Conservation (phyloP, 2,797 vertebrate genomes). For the Arrhamphus sclerolepis region DNA sequence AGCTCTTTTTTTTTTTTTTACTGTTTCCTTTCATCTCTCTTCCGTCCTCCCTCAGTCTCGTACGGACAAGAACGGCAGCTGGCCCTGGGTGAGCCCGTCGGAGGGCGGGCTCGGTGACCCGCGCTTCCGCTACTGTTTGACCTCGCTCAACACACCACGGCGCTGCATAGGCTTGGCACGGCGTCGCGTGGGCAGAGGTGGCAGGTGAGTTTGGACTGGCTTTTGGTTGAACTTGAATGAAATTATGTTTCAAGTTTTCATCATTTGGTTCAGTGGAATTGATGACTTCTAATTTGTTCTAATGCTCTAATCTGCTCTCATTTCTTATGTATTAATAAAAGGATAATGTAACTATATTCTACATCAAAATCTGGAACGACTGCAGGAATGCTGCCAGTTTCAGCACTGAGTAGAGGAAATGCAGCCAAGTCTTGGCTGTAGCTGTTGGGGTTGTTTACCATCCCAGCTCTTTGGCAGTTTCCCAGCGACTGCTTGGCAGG, state of each 20-base stretch:
- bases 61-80: constrained; percentile 88
- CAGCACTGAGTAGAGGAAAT: constrained; percentile 15
- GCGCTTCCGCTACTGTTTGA: constrained; percentile 95
- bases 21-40: not conserved
- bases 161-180: constrained; percentile 93
- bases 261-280: not conserved
- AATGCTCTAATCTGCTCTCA: not conserved
- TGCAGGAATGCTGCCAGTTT: constrained; percentile 35
- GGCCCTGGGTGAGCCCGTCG: constrained; percentile 93
- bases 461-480: constrained; percentile 44
- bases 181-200: constrained; percentile 92
- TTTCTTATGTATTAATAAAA: not conserved
- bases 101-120: constrained; percentile 89
- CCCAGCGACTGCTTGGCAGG: constrained; percentile 57
- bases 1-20: constrained; percentile 5
- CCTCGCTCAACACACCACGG: constrained; percentile 89
- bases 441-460: constrained; percentile 52
- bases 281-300: too few species aligned
- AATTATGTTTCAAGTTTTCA: not conserved
- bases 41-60: constrained; percentile 79
- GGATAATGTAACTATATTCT: not conserved
- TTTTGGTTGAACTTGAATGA: not conserved
- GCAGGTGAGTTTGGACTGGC: constrained; percentile 83
- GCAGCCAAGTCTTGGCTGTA: constrained; percentile 49
- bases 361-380: constrained; percentile 18